These are phyloP conservation scores for Campaea margaritaria DNA, from an alignment of 2,888 invertebrate genomes.

Conservation along the genomic window DNA sequence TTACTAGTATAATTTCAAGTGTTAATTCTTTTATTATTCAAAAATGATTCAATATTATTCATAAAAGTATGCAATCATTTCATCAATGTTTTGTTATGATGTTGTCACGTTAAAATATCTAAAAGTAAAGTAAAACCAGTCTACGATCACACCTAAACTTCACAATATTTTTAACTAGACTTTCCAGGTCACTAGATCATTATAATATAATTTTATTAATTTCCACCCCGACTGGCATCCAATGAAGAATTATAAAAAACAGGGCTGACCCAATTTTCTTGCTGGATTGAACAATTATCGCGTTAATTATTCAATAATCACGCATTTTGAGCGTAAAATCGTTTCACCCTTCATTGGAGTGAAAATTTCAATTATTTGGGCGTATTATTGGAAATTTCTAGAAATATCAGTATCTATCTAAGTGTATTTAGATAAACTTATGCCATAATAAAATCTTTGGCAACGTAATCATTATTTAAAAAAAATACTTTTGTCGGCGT, in stretches of 20 bases:
- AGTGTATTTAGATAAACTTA: too few species aligned
- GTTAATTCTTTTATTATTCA: too few species aligned
- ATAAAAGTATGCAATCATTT: too few species aligned
- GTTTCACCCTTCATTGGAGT: constrained; percentile 45
- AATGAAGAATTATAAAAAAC: constrained; percentile 56
- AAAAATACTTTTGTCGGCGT: too few species aligned
- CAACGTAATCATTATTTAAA: too few species aligned
- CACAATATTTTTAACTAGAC: neutral
- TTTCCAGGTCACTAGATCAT: neutral
- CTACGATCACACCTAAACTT: neutral
- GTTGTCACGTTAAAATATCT: too few species aligned
- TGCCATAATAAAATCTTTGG: too few species aligned
- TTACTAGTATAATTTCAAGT: too few species aligned
- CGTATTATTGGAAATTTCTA: neutral
- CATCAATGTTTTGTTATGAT: too few species aligned
- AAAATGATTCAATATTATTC: too few species aligned
- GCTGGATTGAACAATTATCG: constrained; percentile 70
- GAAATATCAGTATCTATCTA: neutral
- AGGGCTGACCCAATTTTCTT: constrained; percentile 60
- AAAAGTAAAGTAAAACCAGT: too few species aligned
- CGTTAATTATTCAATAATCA: constrained; percentile 63
- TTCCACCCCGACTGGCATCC: neutral
- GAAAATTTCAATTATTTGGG: constrained; percentile 32
- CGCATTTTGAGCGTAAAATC: constrained; percentile 51
- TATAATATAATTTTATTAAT: constrained; percentile 6